Evolutionary conservation across 2,888 invertebrate genomes (phyloP).

Genomic region (Drosophila subquinaria): DNA sequence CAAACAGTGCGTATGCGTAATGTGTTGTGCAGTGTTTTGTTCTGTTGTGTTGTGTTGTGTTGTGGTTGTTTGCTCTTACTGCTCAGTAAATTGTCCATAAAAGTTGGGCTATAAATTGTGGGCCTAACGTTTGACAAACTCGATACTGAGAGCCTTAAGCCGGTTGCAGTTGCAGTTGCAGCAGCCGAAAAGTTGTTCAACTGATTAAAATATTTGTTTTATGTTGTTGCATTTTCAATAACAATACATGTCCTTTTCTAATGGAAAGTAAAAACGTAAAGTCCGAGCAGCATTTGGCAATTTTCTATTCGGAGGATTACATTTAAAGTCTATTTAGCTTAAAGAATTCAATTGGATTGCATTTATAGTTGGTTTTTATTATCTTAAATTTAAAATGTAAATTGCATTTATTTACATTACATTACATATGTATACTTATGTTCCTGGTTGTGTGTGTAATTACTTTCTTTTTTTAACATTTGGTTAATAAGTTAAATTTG

Average conservation of each 20-base stretch:
- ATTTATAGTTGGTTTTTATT: slow-evolving; percentile 22
- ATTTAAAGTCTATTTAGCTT: background rate
- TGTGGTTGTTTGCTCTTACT: slow-evolving; percentile 47
- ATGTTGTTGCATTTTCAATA: slow-evolving; percentile 13
- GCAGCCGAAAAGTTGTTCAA: slow-evolving; percentile 34
- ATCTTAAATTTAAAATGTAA: slow-evolving; percentile 55
- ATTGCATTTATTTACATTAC: slow-evolving; percentile 53
- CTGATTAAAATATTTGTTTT: slow-evolving; percentile 64
- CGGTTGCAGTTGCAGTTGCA: slow-evolving; percentile 36
- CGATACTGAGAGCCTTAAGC: slow-evolving; percentile 9
- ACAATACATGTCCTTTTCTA: background rate
- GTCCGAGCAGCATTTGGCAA: background rate
- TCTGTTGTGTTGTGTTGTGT: slow-evolving; percentile 28
- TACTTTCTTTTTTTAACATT: slow-evolving; percentile 55
- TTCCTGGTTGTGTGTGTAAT: slow-evolving; percentile 29
- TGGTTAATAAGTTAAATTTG: slow-evolving; percentile 75
- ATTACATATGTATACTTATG: slow-evolving; percentile 42
- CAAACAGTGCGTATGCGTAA: slow-evolving; percentile 77
- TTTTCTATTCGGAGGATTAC: background rate
- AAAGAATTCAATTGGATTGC: background rate
- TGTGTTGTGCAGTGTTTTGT: slow-evolving; percentile 27
- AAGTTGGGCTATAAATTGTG: slow-evolving; percentile 50
- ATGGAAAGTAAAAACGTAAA: background rate
- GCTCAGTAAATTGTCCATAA: slow-evolving; percentile 61
- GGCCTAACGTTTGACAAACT: slow-evolving; percentile 21